phyloP scores from a whole-genome alignment of 2,888 invertebrate genomes.

The Chrysina gloriosa region DNA sequence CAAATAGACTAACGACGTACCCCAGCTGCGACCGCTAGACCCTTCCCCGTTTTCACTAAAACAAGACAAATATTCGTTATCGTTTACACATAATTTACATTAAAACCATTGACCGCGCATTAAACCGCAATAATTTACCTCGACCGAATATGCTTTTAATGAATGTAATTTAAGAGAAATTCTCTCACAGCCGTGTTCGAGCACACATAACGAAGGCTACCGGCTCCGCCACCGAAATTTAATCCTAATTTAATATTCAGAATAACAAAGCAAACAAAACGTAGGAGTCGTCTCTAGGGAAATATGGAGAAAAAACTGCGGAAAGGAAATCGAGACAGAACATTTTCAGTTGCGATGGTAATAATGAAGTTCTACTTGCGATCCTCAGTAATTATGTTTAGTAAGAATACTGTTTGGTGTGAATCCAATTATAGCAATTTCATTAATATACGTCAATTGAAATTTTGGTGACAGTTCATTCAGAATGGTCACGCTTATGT shows the following conservation, averaged over 20 bases:
- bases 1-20: conserved; percentile 6
- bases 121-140: conserved; percentile 32
- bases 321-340: too few relatives aligned
- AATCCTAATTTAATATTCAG: conserved; percentile 29
- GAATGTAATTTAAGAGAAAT: conserved; percentile 23
- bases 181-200: neutral
- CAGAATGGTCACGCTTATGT: too few relatives aligned
- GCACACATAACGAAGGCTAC: neutral
- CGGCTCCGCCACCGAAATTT: neutral
- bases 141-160: conserved; percentile 25
- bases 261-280: conserved; percentile 9
- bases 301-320: too few relatives aligned
- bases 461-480: too few relatives aligned
- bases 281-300: too few relatives aligned
- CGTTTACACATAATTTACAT: conserved; percentile 36
- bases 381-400: too few relatives aligned
- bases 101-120: conserved; percentile 25
- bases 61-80: conserved; percentile 29
- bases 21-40: neutral
- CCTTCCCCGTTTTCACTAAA: conserved; percentile 17
- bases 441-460: too few relatives aligned
- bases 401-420: too few relatives aligned
- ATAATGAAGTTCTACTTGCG: too few relatives aligned
- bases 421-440: too few relatives aligned
- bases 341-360: too few relatives aligned